Conservation (phyloP, 2,888 invertebrate genomes). For the Coleophora flavipennella region DNA sequence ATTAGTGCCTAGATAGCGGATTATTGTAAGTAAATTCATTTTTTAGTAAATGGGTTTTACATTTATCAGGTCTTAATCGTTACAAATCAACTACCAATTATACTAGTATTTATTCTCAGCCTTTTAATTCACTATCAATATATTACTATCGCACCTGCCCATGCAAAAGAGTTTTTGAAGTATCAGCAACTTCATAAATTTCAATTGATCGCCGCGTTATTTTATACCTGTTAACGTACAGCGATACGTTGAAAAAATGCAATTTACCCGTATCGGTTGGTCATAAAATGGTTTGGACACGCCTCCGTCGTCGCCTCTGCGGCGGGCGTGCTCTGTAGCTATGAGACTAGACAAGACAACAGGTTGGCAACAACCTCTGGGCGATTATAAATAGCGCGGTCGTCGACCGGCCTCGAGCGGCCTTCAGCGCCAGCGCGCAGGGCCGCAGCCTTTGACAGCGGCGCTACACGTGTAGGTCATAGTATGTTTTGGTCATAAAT, state of each 20-base stretch:
- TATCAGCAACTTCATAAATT: constrained; percentile 1
- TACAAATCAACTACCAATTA: too few species aligned
- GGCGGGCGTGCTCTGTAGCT: not conserved
- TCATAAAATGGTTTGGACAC: constrained; percentile 18
- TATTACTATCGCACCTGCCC: too few species aligned
- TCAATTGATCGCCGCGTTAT: not conserved
- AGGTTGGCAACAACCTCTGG: not conserved
- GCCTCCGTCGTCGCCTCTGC: constrained; percentile 27
- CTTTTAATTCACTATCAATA: too few species aligned
- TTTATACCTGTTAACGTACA: constrained; percentile 1
- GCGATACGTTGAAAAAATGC: not conserved
- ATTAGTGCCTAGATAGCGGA: too few species aligned
- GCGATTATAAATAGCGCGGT: constrained; percentile 62
- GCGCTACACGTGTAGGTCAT: not conserved
- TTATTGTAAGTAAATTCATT: too few species aligned
- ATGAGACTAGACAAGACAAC: not conserved
- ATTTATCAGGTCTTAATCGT: too few species aligned
- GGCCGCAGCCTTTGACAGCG: constrained; percentile 12
- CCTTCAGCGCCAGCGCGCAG: constrained; percentile 53
- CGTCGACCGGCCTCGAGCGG: constrained; percentile 64
- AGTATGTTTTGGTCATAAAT: too few species aligned
- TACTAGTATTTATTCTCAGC: too few species aligned
- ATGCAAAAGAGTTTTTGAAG: constrained; percentile 2
- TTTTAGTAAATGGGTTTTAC: too few species aligned
- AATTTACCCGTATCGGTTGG: constrained; percentile 7